Base-by-base conservation (phyloP, 2,797 vertebrate species). In the Botia almorhae region DNA sequence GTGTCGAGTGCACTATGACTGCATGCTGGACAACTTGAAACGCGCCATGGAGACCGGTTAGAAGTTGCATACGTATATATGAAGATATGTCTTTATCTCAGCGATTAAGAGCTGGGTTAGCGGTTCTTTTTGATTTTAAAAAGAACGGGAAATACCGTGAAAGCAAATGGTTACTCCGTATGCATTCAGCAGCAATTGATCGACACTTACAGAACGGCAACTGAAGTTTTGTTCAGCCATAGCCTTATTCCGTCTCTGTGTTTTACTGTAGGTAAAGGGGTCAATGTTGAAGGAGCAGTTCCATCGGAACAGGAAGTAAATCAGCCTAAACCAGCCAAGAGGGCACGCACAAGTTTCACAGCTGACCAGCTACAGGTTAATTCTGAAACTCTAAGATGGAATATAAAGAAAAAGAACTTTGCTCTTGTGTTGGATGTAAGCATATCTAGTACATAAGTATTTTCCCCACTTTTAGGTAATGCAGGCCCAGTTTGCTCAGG, bases 301-400 rank as follows among this genome's bases (percentile, higher is more conserved):
- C 84, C 94, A 56, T 94, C 91, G 67, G 96, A 96, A 61, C 96
- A 96, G 90, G 96, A 97, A 82, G 93, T 90, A 79, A 95, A 92
- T 85, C 92, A 94, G 60, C 92, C 96, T 64, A 97, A 96, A 85
- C 97, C 97, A 82, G 94, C 96, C 58, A 99, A 99, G 89, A 96
- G 98, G 88, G 98, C 97, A 84, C 95, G 98, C 85, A 99, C 98
- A 83, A 98, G 97, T 92, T 99, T 99, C 91, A 98, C 96, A 19
- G 96, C 96, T 2, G 97, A 99, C 86, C 98, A 99, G 14, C 93
- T 99, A 83, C 97, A 99, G 96, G 98, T 99, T 92, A 82, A 58
- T 43, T 17, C 13, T 16, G 64, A 63, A 58, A 26, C 23, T 23
- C 10, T 50, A 1, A 17, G 13, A 1, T 8, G 7, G 26, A 33